These are phyloP conservation scores for Lacanobia oleracea DNA, from an alignment of 2,888 invertebrate species.

Conservation along the genomic window DNA sequence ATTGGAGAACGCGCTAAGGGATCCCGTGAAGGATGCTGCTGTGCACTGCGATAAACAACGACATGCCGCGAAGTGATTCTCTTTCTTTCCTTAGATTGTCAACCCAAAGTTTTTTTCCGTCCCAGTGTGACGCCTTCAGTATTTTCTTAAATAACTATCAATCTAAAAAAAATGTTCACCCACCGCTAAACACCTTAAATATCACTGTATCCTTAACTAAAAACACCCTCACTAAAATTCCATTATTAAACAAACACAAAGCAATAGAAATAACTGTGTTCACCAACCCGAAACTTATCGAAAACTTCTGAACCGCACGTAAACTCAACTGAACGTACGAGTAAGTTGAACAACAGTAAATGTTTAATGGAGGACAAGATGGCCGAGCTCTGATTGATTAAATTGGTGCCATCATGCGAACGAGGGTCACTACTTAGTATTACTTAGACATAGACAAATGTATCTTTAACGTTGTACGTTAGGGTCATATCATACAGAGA, in stretches of 20 bases:
- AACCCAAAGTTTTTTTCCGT: no score
- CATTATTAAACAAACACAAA: conserved; percentile 15
- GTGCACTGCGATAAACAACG: no score
- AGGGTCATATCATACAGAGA: neutral
- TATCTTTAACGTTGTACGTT: conserved; percentile 21
- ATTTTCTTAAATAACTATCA: no score
- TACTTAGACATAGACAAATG: conserved; percentile 24
- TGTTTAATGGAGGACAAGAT: conserved; percentile 51
- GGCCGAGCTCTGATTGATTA: conserved; percentile 56
- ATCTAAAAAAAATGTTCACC: no score
- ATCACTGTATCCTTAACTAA: neutral
- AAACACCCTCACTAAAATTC: neutral
- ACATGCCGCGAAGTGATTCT: no score
- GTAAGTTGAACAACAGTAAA: conserved; percentile 24
- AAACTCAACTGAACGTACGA: conserved; percentile 9
- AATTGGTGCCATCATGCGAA: conserved; percentile 51
- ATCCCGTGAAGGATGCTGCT: no score
- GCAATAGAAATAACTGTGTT: conserved; percentile 8
- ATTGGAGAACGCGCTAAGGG: no score
- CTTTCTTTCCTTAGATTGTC: no score
- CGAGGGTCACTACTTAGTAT: conserved; percentile 49
- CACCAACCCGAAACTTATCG: conserved; percentile 1
- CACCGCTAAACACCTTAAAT: no score
- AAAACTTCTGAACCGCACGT: conserved; percentile 32
- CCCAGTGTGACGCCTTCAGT: no score